phyloP scores from a whole-genome alignment of 2,113 vertebrate species.

The Struthidea cinerea region DNA sequence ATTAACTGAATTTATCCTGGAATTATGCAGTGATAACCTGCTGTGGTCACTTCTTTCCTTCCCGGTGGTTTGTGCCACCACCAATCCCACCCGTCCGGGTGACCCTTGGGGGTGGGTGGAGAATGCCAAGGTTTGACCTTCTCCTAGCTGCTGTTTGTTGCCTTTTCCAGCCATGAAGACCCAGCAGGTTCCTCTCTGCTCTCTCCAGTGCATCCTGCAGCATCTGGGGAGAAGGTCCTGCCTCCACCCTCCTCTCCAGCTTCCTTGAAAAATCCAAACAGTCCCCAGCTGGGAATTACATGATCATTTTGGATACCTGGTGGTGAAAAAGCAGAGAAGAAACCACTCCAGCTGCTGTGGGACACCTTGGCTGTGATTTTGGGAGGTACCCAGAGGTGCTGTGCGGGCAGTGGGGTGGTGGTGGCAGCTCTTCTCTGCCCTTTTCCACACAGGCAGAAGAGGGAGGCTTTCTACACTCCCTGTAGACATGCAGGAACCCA shows the following conservation, averaged over 20 bases:
- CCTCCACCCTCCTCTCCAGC: not conserved
- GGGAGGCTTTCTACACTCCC: too few relatives aligned
- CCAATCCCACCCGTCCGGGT: not conserved
- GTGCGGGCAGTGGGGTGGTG: accelerated
- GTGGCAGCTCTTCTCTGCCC: not conserved
- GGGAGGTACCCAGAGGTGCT: not conserved
- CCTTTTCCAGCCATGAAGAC: not conserved
- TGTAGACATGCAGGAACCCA: accelerated
- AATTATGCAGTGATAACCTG: not conserved
- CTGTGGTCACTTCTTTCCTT: accelerated
- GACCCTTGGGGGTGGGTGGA: not conserved
- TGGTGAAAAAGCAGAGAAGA: not conserved
- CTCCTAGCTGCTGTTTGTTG: not conserved
- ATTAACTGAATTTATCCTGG: not conserved
- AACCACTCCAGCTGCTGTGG: accelerated
- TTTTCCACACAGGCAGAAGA: accelerated
- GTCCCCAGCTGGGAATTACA: not conserved
- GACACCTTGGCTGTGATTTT: not conserved
- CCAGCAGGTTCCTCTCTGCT: not conserved
- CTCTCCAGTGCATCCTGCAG: not conserved
- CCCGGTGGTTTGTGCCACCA: not conserved
- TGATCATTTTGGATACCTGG: not conserved
- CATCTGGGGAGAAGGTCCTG: not conserved
- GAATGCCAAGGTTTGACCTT: not conserved
- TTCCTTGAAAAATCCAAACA: not conserved